Percentiles rank a stretch among this genome's conserved stretches.
Conservation (phyloP, 2,888 invertebrate species). For the Seira sanloemensis region DNA sequence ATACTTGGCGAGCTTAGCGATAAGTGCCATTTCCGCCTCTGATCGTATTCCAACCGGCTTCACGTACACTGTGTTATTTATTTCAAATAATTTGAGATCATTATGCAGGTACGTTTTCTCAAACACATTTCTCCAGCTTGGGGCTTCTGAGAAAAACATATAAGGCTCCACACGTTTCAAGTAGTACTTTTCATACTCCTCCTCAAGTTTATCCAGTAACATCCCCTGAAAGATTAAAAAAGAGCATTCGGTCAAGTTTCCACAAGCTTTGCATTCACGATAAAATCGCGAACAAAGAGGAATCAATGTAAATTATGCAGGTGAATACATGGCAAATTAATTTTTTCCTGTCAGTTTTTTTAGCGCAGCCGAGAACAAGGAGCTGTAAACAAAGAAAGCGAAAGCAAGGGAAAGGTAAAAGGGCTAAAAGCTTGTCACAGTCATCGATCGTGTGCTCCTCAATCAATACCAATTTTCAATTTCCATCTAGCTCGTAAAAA, state of each 20-base stretch:
- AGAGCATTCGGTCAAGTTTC: background rate
- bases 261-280: no score
- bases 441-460: background rate
- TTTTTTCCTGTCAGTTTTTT: background rate
- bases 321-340: background rate
- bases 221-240: conserved; percentile 57
- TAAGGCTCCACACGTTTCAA: conserved; percentile 68
- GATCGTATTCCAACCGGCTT: conserved; percentile 68
- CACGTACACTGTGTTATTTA: conserved; percentile 70
- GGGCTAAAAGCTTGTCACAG: background rate
- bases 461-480: background rate
- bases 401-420: background rate
- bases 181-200: conserved; percentile 68
- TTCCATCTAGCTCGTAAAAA: background rate
- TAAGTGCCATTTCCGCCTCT: conserved; percentile 69
- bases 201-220: conserved; percentile 67
- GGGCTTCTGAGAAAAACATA: conserved; percentile 68
- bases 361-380: background rate
- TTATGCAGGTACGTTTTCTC: conserved; percentile 70
- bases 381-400: background rate
- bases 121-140: conserved; percentile 66
- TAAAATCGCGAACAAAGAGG: background rate
- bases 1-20: conserved; percentile 68
- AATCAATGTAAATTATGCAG: background rate
- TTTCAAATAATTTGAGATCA: conserved; percentile 71